Evolutionary conservation across 2,113 vertebrate genomes (phyloP).

Genomic region (Jacana jacana): DNA sequence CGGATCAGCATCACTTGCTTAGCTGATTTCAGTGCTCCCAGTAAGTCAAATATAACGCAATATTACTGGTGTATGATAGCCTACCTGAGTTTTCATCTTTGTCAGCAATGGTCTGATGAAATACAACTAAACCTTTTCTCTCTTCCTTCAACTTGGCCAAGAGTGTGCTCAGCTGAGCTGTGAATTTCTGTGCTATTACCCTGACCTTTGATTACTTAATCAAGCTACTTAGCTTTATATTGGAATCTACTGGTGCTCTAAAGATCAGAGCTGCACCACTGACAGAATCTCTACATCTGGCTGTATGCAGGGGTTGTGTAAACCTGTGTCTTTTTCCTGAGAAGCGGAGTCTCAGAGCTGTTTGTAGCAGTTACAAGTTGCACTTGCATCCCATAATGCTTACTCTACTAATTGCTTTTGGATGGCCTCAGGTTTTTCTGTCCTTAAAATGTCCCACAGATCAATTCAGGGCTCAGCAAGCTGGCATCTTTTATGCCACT

Average conservation of each 20-base stretch:
- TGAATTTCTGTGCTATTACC: neutral
- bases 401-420: neutral
- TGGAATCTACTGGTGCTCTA: neutral
- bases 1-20: neutral
- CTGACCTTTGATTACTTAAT: neutral
- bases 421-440: neutral
- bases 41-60: neutral
- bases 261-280: neutral
- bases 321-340: neutral
- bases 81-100: neutral
- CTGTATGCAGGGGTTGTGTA: neutral
- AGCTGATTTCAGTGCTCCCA: neutral
- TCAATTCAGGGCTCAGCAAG: neutral
- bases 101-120: neutral
- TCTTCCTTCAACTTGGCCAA: neutral
- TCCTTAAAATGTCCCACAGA: neutral
- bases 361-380: neutral
- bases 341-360: neutral
- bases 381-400: neutral
- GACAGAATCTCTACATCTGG: neutral
- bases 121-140: accelerated
- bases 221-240: neutral
- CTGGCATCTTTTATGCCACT: neutral
- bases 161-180: neutral
- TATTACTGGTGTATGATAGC: neutral